Conservation (phyloP, 2,888 invertebrate species). For the Cryptus armator region DNA sequence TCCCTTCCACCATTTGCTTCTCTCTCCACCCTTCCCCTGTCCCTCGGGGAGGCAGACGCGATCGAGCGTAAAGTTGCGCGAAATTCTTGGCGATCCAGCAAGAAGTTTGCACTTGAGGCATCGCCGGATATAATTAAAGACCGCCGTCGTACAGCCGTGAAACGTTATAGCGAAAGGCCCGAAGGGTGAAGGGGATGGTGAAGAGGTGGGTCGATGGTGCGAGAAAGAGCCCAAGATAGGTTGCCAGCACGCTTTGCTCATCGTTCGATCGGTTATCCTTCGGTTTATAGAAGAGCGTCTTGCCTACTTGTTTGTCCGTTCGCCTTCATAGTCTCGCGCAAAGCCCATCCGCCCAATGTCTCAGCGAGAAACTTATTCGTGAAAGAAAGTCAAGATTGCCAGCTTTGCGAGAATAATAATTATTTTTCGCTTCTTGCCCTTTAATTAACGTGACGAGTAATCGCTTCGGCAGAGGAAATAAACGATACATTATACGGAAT, state of each 20-base stretch:
- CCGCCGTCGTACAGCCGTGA: conserved; percentile 12
- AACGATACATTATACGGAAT: conserved; percentile 12
- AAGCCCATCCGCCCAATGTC: background rate
- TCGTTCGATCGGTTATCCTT: conserved; percentile 42
- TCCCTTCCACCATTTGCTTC: conserved; percentile 19
- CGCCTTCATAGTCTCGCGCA: conserved; percentile 14
- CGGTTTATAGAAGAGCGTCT: background rate
- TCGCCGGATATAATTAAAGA: conserved; percentile 49
- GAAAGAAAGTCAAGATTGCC: conserved; percentile 13
- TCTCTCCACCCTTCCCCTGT: background rate
- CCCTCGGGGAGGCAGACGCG: conserved; percentile 29
- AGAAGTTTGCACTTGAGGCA: conserved; percentile 44
- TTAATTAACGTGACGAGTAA: conserved; percentile 43
- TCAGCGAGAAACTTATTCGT: conserved; percentile 8
- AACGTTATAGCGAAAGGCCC: conserved; percentile 19
- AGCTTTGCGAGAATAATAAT: conserved; percentile 48
- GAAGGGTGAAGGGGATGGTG: no score
- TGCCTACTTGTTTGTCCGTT: conserved; percentile 10
- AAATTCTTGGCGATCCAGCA: conserved; percentile 53
- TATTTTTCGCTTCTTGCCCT: conserved; percentile 49
- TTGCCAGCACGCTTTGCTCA: conserved; percentile 31
- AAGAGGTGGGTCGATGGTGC: background rate
- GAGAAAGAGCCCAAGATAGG: conserved; percentile 21
- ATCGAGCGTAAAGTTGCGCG: conserved; percentile 45
- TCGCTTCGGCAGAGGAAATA: background rate